phyloP scores from a whole-genome alignment of 2,888 invertebrate genomes.

The Asteroscopus sphinx region DNA sequence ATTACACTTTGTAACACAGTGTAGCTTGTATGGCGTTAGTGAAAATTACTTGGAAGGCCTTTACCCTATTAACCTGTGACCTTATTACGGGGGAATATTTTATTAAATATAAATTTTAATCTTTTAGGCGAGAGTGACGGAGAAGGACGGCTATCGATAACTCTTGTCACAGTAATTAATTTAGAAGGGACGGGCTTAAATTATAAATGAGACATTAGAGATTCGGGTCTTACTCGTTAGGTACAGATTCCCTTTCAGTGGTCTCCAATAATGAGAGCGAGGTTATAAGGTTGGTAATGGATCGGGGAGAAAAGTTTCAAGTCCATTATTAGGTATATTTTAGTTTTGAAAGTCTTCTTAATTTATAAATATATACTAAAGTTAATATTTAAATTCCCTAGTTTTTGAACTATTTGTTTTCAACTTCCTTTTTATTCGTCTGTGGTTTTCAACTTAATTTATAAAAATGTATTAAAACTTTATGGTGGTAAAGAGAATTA shows the following conservation, averaged over 20 bases:
- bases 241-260: slow-evolving; percentile 38
- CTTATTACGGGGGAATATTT: slow-evolving; percentile 66
- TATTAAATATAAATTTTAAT: slow-evolving; percentile 59
- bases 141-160: slow-evolving; percentile 60
- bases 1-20: slow-evolving; percentile 20
- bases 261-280: slow-evolving; percentile 46
- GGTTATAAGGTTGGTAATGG: slow-evolving; percentile 39
- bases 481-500: too few species aligned
- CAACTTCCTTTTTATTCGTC: too few species aligned
- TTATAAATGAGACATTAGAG: slow-evolving; percentile 55
- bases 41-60: slow-evolving; percentile 55
- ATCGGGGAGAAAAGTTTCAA: slow-evolving; percentile 15
- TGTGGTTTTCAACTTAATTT: too few species aligned
- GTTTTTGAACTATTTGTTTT: too few species aligned
- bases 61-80: slow-evolving; percentile 73
- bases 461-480: too few species aligned
- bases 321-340: not conserved
- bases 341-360: too few species aligned
- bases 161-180: slow-evolving; percentile 62
- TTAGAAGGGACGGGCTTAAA: slow-evolving; percentile 52
- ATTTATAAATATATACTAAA: too few species aligned
- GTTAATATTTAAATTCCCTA: too few species aligned
- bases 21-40: slow-evolving; percentile 10
- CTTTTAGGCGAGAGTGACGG: slow-evolving; percentile 56
- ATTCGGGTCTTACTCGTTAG: slow-evolving; percentile 35